Base-by-base conservation (phyloP, 1,140 invertebrate species). In the Trissolcus basalis region DNA sequence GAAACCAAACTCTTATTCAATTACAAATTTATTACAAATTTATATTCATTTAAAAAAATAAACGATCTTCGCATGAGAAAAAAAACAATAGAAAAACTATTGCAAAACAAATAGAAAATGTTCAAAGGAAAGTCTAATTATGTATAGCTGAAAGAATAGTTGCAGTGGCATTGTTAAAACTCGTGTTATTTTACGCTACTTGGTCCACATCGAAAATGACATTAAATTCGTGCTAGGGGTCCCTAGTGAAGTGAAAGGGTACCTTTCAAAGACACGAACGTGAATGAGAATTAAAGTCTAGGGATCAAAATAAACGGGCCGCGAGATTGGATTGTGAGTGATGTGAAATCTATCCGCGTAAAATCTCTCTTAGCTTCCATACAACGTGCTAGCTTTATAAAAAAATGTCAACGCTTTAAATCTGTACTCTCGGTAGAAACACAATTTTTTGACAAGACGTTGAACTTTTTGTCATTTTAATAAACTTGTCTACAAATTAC, bases 261-360 rank as follows among this genome's bases (percentile, higher is more conserved):
- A 78, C 61, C 69, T 69, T 82, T 58, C 82, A 74, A 75, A 71
- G 65, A 64, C 60, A 63, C 68, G 53, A 19, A 61, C 39, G 50
- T 53, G 50, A 71, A 67, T 50, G 68, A 63, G 71, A 72, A 72
- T 55, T 54, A 64, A 76, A 69, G 76, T 61, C 68, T 44, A 33
- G 58, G 58, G 75, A 81, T 82, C 64, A 55, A 59, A 77, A 68
- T 80, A 82, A 86, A 80, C 82, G 81, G 81, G 79, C 82, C 84
- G 78, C 81, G 75, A 84, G 82, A 88, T 88, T 67, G 83, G 87
- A 88, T 88, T 87, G 84, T 76, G 50, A 54, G 19, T 77, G 82
- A 86, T 88, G 86, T 84, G 83, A 87, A 87, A 87, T 85, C 60
- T 81, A 88, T 88, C 86, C 81, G 82, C 83, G 82, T 86, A 78